A percentile compares a stretch with the other conserved stretches of the same genome.
These are phyloP conservation scores for Rhagoletis zephyria DNA, from an alignment of 1,140 invertebrate genomes.

Conservation along the genomic window DNA sequence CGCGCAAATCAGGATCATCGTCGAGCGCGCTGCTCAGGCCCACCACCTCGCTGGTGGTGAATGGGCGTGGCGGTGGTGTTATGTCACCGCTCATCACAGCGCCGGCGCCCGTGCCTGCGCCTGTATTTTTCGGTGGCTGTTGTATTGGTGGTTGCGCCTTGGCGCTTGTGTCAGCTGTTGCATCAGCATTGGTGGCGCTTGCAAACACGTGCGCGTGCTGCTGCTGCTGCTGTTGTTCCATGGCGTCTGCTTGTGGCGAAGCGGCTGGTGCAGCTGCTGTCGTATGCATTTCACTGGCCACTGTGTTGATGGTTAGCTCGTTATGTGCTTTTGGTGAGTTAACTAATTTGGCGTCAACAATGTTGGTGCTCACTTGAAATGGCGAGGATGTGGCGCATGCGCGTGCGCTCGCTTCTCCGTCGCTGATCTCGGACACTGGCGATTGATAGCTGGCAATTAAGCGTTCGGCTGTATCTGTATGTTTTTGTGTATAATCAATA, in stretches of 20 bases:
- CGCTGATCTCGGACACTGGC: slow-evolving; percentile 21
- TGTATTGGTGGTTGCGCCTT: slow-evolving; percentile 52
- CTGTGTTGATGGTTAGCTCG: not conserved
- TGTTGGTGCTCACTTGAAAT: slow-evolving; percentile 17
- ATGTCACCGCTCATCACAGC: slow-evolving; percentile 52
- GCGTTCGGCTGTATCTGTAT: slow-evolving; percentile 61
- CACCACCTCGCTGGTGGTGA: slow-evolving; percentile 70
- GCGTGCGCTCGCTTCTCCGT: slow-evolving; percentile 13
- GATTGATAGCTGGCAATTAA: slow-evolving; percentile 38
- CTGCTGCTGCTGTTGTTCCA: slow-evolving; percentile 3
- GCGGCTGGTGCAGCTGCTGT: not conserved
- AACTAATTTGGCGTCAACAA: not conserved
- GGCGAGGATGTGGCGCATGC: slow-evolving; percentile 2
- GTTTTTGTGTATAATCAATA: slow-evolving; percentile 67
- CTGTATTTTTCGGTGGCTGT: too few relatives aligned
- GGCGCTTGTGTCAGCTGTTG: slow-evolving; percentile 38
- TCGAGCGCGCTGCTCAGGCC: slow-evolving; percentile 59
- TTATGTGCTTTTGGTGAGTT: not conserved
- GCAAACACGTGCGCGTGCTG: not conserved
- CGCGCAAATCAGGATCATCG: slow-evolving; percentile 65
- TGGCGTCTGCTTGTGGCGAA: not conserved
- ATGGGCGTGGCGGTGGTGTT: slow-evolving; percentile 67
- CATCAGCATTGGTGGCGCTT: not conserved
- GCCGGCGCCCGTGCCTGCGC: not conserved
- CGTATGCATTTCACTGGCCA: not conserved